A percentile compares a stretch with the other conserved stretches of the same genome.
Evolutionary conservation across 2,797 vertebrate genomes (phyloP).

Genomic region (Gastrophryne carolinensis): DNA sequence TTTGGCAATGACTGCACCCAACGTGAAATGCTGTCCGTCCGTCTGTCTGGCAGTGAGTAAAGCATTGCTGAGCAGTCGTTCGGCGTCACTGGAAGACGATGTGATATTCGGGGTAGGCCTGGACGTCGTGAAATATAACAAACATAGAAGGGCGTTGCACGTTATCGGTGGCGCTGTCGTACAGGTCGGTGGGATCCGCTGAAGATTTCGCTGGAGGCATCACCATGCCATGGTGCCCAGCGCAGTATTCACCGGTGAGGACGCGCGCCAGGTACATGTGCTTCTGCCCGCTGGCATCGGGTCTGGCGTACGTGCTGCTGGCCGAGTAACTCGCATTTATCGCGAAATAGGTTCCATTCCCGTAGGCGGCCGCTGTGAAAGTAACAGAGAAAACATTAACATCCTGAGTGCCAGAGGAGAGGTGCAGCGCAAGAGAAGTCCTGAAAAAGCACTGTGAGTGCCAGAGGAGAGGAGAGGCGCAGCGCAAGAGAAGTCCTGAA

Average conservation of each 20-base stretch:
- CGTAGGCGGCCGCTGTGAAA: constrained; percentile 48
- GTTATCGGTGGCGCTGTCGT: constrained; percentile 72
- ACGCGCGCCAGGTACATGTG: constrained; percentile 81
- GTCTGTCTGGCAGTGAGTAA: no score
- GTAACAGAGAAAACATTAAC: neutral
- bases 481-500: no score
- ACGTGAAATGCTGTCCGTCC: no score
- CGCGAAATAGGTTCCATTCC: constrained; percentile 88
- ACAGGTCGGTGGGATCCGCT: neutral
- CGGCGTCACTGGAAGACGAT: constrained; percentile 69
- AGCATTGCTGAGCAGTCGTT: neutral
- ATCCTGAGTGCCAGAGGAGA: neutral
- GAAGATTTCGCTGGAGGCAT: constrained; percentile 68
- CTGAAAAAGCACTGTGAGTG: neutral
- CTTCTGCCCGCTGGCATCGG: constrained; percentile 65
- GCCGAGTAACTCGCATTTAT: constrained; percentile 76
- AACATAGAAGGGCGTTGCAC: constrained; percentile 62
- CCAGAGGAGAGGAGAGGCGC: neutral
- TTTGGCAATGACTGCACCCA: no score
- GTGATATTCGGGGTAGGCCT: constrained; percentile 87
- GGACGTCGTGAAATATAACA: constrained; percentile 80
- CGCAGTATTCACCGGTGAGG: constrained; percentile 73
- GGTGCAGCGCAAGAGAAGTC: neutral
- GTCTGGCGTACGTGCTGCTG: constrained; percentile 65
- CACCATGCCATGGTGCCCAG: constrained; percentile 55